Evolutionary conservation across 2,888 invertebrate genomes (phyloP), one percentile per base, ranked within the genome.

Genomic region (Leptopilina syphax): DNA sequence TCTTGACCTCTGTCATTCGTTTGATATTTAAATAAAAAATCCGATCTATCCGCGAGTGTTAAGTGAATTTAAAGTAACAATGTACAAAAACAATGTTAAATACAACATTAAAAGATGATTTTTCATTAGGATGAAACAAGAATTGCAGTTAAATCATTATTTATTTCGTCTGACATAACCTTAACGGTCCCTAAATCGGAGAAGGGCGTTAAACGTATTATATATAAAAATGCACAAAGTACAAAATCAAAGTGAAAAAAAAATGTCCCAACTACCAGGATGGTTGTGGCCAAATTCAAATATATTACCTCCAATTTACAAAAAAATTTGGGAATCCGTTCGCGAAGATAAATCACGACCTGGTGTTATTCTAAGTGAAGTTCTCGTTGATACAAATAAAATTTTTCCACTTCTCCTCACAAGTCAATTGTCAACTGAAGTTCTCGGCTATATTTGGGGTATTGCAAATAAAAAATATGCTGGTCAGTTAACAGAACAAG

Each of bases 371-470:
- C 88, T 88, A 67, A 83, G 85, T 5, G 91, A 92, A 77, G 54
- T 88, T 8, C 86, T 91, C 3, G 92, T 92, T 1, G 92, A 92
- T 79, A 92, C 92, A 3, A 91, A 91, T 68, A 91, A 92, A 83
- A 90, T 92, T n/a, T 92, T 92, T 84, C 91, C 92, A 1, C 81
- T 93, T 13, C 87, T 93, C 54, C 87, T 93, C 60, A 92, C 93
- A n/a, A 93, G 93, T 84, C 92, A 92, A 80, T 86, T 93, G 77
- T 89, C 92, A 0, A 92, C 92, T 0, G 93, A 93, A 83, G 90
- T 92, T 24, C 89, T 93, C 76, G 93, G 93, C 13, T 92, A 92
- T 84, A 92, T 93, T 81, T 93, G 93, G 93, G 92, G 91, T 63
- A 85, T 93, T 65, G 92, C 92, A 0, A 93, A 93, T 86, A 90